Conservation (phyloP, 2,113 vertebrate species). For the Pristiophorus japonicus region DNA sequence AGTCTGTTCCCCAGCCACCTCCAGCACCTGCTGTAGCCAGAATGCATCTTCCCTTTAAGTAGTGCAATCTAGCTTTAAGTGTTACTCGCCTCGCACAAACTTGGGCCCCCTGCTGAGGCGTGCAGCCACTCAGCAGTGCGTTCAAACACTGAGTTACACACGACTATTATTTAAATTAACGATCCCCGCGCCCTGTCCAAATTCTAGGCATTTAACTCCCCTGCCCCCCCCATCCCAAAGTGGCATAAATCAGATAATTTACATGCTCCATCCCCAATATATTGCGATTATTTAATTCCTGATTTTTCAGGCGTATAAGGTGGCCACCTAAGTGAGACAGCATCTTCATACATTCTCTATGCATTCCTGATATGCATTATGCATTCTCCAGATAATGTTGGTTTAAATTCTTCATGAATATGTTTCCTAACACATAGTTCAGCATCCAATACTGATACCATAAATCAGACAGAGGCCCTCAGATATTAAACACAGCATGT, state of each 20-base stretch:
- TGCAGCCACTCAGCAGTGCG: no score
- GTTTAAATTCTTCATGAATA: neutral
- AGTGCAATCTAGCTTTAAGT: no score
- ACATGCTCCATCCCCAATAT: neutral
- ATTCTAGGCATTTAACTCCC: no score
- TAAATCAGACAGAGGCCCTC: neutral
- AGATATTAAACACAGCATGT: neutral
- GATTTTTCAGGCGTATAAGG: neutral
- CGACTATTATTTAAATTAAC: no score
- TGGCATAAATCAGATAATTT: neutral
- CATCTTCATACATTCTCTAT: neutral
- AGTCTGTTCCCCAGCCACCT: no score
- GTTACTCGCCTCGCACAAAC: no score
- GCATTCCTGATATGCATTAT: neutral
- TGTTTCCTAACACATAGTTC: neutral
- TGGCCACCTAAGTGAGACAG: neutral
- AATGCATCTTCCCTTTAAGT: no score
- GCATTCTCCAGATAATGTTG: neutral
- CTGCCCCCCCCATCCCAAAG: neutral
- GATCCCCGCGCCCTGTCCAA: no score
- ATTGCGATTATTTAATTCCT: neutral
- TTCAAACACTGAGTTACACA: no score
- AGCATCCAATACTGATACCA: neutral
- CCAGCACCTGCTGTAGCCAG: no score
- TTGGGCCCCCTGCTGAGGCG: no score